Conservation (phyloP, 2,888 invertebrate genomes). For the Nomada fabriciana region DNA sequence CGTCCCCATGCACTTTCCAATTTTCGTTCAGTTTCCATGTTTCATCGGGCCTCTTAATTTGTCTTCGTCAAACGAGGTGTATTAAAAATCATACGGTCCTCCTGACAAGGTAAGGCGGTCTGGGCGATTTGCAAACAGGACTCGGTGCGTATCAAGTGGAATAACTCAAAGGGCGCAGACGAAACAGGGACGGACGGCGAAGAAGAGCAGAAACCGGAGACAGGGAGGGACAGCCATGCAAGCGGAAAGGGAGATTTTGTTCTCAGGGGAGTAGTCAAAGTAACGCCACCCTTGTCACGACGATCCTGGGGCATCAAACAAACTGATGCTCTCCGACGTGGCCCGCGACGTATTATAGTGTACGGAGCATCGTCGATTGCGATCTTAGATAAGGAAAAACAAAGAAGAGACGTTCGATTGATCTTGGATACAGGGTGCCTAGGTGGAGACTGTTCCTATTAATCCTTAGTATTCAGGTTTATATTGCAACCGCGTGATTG, state of each 20-base stretch:
- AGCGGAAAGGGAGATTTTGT: conserved; percentile 82
- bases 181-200: conserved; percentile 59
- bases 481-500: not conserved
- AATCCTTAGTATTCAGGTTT: not conserved
- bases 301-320: conserved; percentile 83
- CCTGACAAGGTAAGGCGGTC: conserved; percentile 71
- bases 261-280: conserved; percentile 84
- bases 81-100: conserved; percentile 76
- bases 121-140: conserved; percentile 80
- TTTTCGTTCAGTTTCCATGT: not conserved
- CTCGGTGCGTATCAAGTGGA: conserved; percentile 59
- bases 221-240: conserved; percentile 56
- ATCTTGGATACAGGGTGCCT: conserved; percentile 28
- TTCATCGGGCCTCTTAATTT: not conserved
- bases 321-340: conserved; percentile 77
- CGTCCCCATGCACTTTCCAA: not conserved
- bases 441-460: conserved; percentile 14
- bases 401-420: conserved; percentile 50
- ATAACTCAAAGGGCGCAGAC: conserved; percentile 57
- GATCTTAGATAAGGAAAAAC: conserved; percentile 47
- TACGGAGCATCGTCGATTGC: conserved; percentile 50
- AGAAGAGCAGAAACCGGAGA: conserved; percentile 44
- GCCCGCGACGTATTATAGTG: conserved; percentile 47
- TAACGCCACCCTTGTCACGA: conserved; percentile 80
- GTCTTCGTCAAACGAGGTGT: not conserved